Percentiles rank a stretch among this genome's conserved stretches.
Conservation (phyloP, 2,797 vertebrate species). For the Muraenolepis orangiensis region DNA sequence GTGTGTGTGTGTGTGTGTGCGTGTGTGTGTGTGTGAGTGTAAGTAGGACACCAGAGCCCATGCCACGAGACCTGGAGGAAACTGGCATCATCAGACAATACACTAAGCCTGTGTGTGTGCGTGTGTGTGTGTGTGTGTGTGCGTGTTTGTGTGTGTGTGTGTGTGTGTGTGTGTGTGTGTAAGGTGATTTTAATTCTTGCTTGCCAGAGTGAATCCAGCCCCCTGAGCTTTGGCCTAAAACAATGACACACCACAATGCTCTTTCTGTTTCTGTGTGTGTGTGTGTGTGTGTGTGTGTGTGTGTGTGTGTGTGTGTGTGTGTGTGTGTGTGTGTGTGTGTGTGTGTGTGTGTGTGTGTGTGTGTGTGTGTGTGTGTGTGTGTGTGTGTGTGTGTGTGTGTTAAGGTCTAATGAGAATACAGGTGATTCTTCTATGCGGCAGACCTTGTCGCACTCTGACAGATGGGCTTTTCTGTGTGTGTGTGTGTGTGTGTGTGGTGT, state of each 20-base stretch:
- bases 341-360: constrained; percentile 10
- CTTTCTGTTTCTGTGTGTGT: constrained; percentile 6
- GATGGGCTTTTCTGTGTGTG: constrained; percentile 43
- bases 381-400: constrained; percentile 12
- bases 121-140: constrained; percentile 13
- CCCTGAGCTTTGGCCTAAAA: constrained; percentile 28
- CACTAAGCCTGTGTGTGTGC: constrained; percentile 17
- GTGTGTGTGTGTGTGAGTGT: constrained; percentile 1
- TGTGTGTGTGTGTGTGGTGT: constrained; percentile 18
- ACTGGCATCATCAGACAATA: constrained; percentile 47
- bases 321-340: constrained; percentile 18
- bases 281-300: constrained; percentile 8
- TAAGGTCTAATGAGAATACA: constrained; percentile 32
- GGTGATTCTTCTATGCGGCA: constrained; percentile 50
- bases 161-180: constrained; percentile 7
- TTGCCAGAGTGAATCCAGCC: constrained; percentile 28
- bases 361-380: constrained; percentile 9
- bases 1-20: constrained; percentile 8
- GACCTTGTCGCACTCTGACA: constrained; percentile 45
- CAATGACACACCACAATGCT: constrained; percentile 33
- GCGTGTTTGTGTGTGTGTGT: constrained; percentile 8
- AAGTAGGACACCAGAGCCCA: constrained; percentile 53
- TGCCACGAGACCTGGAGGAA: constrained; percentile 47
- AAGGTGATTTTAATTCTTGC: constrained; percentile 28
- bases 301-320: constrained; percentile 14